Evolutionary conservation across 1,140 invertebrate genomes (phyloP).

Genomic region (Pygmarrhopalites habei): DNA sequence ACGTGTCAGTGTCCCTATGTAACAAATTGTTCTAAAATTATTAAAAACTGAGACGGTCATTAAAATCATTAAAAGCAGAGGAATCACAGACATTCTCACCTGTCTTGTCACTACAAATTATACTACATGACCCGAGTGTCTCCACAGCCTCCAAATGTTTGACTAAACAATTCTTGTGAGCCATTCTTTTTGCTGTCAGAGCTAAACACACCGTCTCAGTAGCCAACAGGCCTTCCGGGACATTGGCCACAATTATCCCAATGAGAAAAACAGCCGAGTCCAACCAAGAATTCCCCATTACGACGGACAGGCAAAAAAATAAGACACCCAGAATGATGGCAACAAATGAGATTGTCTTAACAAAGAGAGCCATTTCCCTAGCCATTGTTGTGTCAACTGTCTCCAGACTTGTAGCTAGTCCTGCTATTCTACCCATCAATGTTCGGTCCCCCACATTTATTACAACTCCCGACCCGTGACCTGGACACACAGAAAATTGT

Average conservation of each 20-base stretch:
- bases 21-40: slow-evolving; percentile 27
- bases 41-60: too few species aligned
- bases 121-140: slow-evolving; percentile 69
- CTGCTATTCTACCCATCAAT: slow-evolving; percentile 79
- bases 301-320: slow-evolving; percentile 67
- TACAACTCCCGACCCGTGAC: slow-evolving; percentile 65
- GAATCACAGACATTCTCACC: too few species aligned
- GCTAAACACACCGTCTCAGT: slow-evolving; percentile 71
- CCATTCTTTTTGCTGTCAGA: slow-evolving; percentile 67
- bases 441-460: slow-evolving; percentile 75
- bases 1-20: slow-evolving; percentile 62
- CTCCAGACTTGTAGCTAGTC: slow-evolving; percentile 63
- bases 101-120: slow-evolving; percentile 74
- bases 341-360: slow-evolving; percentile 68
- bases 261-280: slow-evolving; percentile 73
- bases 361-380: slow-evolving; percentile 76
- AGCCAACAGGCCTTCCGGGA: slow-evolving; percentile 72
- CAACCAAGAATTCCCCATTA: slow-evolving; percentile 58
- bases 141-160: slow-evolving; percentile 74
- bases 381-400: slow-evolving; percentile 72
- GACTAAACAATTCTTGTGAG: slow-evolving; percentile 66
- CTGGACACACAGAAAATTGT: slow-evolving; percentile 51
- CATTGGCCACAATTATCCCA: slow-evolving; percentile 65
- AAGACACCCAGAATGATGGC: slow-evolving; percentile 63
- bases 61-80: too few species aligned